Conservation (phyloP, 2,888 invertebrate genomes). For the Alviniconcha strummeri region DNA sequence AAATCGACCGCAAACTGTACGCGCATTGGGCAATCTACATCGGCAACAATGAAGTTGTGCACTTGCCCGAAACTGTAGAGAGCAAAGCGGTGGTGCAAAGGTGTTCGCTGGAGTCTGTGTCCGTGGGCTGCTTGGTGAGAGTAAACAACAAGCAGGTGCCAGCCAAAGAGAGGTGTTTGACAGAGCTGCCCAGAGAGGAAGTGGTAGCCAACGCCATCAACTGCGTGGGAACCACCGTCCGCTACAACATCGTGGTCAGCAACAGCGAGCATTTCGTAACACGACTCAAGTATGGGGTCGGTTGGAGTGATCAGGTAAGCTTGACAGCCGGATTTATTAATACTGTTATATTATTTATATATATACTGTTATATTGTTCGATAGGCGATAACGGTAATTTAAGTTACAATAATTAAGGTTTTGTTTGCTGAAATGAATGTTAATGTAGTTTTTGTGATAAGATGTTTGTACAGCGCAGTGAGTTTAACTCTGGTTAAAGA, state of each 20-base stretch:
- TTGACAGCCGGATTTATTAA: too few species aligned
- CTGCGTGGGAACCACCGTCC: slow-evolving; percentile 52
- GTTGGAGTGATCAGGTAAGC: slow-evolving; percentile 68
- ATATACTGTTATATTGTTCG: too few species aligned
- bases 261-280: slow-evolving; percentile 67
- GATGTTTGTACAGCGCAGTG: too few species aligned
- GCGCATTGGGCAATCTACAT: slow-evolving; percentile 64
- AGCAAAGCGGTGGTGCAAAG: slow-evolving; percentile 48
- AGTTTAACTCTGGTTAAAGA: too few species aligned
- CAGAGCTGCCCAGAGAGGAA: slow-evolving; percentile 47
- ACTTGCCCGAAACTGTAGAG: slow-evolving; percentile 22
- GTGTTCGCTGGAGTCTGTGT: slow-evolving; percentile 49
- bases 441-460: too few species aligned
- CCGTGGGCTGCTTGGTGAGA: slow-evolving; percentile 56
- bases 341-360: too few species aligned
- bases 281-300: slow-evolving; percentile 62
- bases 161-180: slow-evolving; percentile 56
- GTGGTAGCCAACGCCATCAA: slow-evolving; percentile 50
- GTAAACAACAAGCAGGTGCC: slow-evolving; percentile 66
- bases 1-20: slow-evolving; percentile 63
- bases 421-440: too few species aligned
- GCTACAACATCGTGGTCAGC: slow-evolving; percentile 58
- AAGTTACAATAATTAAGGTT: too few species aligned
- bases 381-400: too few species aligned
- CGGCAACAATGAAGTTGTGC: slow-evolving; percentile 56